Conservation (phyloP, 53 echinoderm and acorn worm species). For the Holothuria scabra region DNA sequence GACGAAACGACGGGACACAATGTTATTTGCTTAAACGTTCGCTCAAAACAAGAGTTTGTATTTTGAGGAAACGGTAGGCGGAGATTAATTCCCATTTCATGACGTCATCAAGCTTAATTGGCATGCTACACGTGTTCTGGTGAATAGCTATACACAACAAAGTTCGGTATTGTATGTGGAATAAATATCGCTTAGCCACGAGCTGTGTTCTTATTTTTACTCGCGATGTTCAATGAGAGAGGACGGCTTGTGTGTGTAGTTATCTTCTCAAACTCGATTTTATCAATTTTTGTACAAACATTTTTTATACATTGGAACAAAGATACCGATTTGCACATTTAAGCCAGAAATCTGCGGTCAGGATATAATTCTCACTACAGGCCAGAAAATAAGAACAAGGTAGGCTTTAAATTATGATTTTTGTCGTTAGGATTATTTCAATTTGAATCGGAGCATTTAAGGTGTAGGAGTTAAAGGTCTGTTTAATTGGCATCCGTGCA, state of each 20-base stretch:
- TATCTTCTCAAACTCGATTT: conserved; percentile 1
- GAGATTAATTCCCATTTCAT: conserved; percentile 22
- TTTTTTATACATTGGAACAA: conserved; percentile 21
- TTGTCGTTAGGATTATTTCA: too few species aligned
- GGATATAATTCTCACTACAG: conserved; percentile 7
- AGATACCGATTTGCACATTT: conserved; percentile 34
- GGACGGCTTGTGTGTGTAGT: conserved; percentile 1
- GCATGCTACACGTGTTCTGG: conserved; percentile 39
- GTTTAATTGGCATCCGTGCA: too few species aligned
- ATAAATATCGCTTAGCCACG: conserved; percentile 18
- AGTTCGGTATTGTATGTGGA: conserved; percentile 6
- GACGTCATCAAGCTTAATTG: conserved; percentile 44
- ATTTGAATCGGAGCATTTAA: too few species aligned
- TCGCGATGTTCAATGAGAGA: conserved; percentile 16
- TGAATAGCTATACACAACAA: conserved; percentile 40
- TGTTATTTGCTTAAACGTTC: neutral
- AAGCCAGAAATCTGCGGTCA: conserved; percentile 23
- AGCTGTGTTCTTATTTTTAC: conserved; percentile 8
- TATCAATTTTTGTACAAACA: conserved; percentile 17
- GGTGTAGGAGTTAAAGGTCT: too few species aligned
- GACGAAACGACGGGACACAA: conserved; percentile 30
- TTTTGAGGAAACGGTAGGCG: conserved; percentile 44
- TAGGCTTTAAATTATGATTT: too few species aligned
- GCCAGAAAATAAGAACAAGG: too few species aligned
- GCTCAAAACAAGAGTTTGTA: conserved; percentile 12